These are phyloP conservation scores for Polydrusus tereticollis DNA, from an alignment of 2,888 invertebrate species.

Conservation along the genomic window DNA sequence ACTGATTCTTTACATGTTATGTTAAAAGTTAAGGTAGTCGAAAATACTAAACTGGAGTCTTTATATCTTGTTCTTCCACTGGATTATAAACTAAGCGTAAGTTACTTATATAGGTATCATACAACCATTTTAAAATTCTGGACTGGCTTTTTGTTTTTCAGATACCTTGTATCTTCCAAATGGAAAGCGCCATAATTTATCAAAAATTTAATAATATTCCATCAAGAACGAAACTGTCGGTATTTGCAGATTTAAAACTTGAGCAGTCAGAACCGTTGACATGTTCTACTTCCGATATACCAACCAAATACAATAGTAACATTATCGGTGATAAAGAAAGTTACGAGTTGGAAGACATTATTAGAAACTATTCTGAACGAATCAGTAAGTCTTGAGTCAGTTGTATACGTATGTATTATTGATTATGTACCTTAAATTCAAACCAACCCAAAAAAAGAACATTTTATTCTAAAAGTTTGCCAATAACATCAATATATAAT, in stretches of 20 bases:
- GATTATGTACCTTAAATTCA: too few species aligned
- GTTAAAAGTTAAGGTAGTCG: slow-evolving; percentile 70
- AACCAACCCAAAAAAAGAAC: too few species aligned
- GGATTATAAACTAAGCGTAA: slow-evolving; percentile 76
- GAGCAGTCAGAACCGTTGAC: slow-evolving; percentile 69
- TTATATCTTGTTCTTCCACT: slow-evolving; percentile 72
- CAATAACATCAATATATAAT: too few species aligned
- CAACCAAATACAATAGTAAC: slow-evolving; percentile 72
- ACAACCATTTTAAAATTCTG: too few species aligned
- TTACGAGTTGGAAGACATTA: slow-evolving; percentile 70
- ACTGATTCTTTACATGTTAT: slow-evolving; percentile 74
- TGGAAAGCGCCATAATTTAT: slow-evolving; percentile 70
- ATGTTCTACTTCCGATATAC: slow-evolving; percentile 68
- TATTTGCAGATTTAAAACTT: slow-evolving; percentile 68
- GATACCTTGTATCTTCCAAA: slow-evolving; percentile 71
- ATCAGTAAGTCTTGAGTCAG: slow-evolving; percentile 68
- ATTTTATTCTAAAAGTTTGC: too few species aligned
- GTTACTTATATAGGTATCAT: too few species aligned
- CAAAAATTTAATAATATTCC: slow-evolving; percentile 65
- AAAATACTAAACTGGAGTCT: slow-evolving; percentile 70
- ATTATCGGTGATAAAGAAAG: slow-evolving; percentile 68
- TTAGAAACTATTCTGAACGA: slow-evolving; percentile 72
- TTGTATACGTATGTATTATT: slow-evolving; percentile 3
- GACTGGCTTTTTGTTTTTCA: slow-evolving; percentile 58
- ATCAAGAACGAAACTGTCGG: slow-evolving; percentile 59